A percentile compares a stretch with the other conserved stretches of the same genome.
These are phyloP conservation scores for Oenanthe melanoleuca DNA, from an alignment of 2,113 vertebrate species.

Conservation along the genomic window DNA sequence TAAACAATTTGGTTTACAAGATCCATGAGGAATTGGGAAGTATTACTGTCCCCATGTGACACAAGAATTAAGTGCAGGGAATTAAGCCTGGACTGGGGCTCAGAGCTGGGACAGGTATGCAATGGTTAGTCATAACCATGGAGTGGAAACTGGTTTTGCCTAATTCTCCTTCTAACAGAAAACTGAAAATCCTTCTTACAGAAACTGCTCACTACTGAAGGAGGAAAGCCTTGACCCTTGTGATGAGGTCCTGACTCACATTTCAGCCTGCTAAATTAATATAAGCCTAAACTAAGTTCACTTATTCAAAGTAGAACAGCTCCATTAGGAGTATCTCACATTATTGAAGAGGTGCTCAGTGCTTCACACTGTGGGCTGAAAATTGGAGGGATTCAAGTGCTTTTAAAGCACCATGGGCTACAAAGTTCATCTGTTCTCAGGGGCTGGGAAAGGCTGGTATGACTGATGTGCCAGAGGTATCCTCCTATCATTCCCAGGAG, in stretches of 20 bases:
- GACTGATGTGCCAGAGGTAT: neutral
- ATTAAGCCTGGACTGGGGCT: neutral
- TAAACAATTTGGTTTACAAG: neutral
- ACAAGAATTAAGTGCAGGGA: neutral
- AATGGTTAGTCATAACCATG: neutral
- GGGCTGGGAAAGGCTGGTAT: neutral
- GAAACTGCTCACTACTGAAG: neutral
- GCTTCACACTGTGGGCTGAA: neutral
- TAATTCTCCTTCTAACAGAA: neutral
- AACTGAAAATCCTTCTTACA: neutral
- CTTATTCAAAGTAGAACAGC: neutral
- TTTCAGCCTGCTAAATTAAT: neutral
- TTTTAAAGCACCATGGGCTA: neutral
- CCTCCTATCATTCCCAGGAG: neutral
- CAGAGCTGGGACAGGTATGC: neutral
- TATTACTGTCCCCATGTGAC: neutral
- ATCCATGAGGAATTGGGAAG: neutral
- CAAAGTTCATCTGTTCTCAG: neutral
- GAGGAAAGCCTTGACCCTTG: neutral
- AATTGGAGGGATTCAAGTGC: neutral
- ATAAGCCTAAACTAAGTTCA: neutral
- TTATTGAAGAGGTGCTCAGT: neutral
- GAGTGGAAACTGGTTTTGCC: neutral
- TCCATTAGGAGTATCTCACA: neutral
- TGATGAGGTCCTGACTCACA: neutral